phyloP scores from a whole-genome alignment of 1,140 invertebrate species.

The Drosophila pseudoananassae region DNA sequence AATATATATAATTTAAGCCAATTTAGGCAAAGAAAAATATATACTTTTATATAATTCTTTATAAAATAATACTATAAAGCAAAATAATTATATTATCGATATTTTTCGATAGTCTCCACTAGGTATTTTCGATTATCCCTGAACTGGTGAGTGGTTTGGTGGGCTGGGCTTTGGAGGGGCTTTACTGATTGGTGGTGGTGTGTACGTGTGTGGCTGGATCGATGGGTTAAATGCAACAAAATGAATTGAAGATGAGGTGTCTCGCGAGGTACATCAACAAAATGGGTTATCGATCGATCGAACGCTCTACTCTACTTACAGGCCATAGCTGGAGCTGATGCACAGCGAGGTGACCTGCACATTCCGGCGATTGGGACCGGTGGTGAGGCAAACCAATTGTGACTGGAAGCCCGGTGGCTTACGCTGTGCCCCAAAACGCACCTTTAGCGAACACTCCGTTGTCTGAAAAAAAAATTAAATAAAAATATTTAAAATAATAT shows the following conservation, averaged over 20 bases:
- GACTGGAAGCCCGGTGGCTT: constrained; percentile 97
- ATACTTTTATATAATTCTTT: background rate
- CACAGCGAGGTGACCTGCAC: constrained; percentile 94
- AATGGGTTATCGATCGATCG: background rate
- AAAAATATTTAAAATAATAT: background rate
- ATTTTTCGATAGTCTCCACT: background rate
- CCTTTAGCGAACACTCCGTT: constrained; percentile 87
- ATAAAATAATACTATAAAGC: background rate
- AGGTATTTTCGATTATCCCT: background rate
- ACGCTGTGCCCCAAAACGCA: constrained; percentile 90
- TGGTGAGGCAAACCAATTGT: constrained; percentile 96
- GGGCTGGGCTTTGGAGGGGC: constrained; percentile 8
- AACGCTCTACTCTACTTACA: constrained; percentile 89
- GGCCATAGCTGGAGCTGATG: constrained; percentile 97
- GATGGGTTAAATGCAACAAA: constrained; percentile 14
- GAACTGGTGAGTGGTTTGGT: constrained; percentile 24
- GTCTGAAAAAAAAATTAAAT: constrained; percentile 22
- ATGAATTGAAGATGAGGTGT: constrained; percentile 22
- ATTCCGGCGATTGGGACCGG: constrained; percentile 91
- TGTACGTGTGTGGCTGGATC: constrained; percentile 55
- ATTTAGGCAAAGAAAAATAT: background rate
- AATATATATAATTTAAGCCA: background rate
- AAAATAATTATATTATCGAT: constrained; percentile 1
- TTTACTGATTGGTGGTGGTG: constrained; percentile 36
- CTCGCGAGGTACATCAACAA: background rate